phyloP scores from a whole-genome alignment of 1,140 invertebrate species.

The Trigoniulus corallinus region DNA sequence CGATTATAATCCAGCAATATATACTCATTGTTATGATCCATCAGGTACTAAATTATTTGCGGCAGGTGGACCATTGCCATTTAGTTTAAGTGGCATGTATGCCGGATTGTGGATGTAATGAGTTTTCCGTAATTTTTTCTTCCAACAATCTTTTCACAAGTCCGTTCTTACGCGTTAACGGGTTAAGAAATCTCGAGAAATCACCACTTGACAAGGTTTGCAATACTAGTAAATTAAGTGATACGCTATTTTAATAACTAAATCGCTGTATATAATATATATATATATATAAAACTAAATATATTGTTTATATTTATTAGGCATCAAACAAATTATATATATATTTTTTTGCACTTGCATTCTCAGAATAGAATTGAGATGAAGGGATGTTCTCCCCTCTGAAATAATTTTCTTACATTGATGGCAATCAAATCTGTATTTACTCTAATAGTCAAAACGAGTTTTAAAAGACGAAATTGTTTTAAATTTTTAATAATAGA shows the following conservation, averaged over 20 bases:
- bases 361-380: too few species aligned
- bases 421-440: too few species aligned
- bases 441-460: too few species aligned
- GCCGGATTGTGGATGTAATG: conserved; percentile 48
- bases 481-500: too few species aligned
- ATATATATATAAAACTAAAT: background rate
- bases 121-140: background rate
- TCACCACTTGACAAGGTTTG: too few species aligned
- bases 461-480: too few species aligned
- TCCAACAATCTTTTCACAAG: too few species aligned
- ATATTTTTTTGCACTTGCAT: too few species aligned
- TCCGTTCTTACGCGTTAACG: too few species aligned
- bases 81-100: conserved; percentile 73
- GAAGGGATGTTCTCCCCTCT: too few species aligned
- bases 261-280: background rate
- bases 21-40: conserved; percentile 88
- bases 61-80: conserved; percentile 80
- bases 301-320: background rate
- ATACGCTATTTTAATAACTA: background rate
- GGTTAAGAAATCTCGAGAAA: too few species aligned
- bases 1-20: conserved; percentile 81
- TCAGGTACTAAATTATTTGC: conserved; percentile 80
- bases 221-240: background rate
- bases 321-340: background rate
- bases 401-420: too few species aligned